phyloP scores from a whole-genome alignment of 2,888 invertebrate species.

The Hedya salicella region DNA sequence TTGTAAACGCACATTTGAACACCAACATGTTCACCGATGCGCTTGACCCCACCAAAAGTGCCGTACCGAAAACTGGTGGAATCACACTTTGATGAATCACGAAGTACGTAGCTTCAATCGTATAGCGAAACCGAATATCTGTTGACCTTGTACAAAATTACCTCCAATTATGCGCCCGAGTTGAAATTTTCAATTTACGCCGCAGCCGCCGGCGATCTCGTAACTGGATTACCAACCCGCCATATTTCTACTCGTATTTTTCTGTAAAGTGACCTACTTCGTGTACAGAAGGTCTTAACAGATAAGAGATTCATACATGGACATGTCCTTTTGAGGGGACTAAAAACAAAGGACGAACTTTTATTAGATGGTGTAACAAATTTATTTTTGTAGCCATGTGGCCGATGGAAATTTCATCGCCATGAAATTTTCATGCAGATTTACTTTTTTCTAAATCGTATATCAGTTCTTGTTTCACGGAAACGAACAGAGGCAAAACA shows the following conservation, averaged over 20 bases:
- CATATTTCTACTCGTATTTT: slow-evolving; percentile 26
- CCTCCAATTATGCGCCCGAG: slow-evolving; percentile 23
- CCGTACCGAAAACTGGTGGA: too few species aligned
- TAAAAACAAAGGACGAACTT: not conserved
- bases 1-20: too few species aligned
- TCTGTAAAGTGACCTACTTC: slow-evolving; percentile 4
- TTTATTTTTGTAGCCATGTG: not conserved
- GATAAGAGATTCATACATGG: not conserved
- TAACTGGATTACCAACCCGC: slow-evolving; percentile 24
- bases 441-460: too few species aligned
- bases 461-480: not conserved
- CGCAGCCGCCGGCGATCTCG: slow-evolving; percentile 11
- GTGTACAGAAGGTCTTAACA: not conserved
- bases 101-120: not conserved
- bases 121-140: slow-evolving; percentile 8
- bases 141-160: slow-evolving; percentile 11
- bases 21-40: too few species aligned
- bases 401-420: not conserved
- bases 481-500: too few species aligned
- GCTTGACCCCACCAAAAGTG: too few species aligned
- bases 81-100: too few species aligned
- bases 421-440: not conserved
- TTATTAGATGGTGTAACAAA: not conserved
- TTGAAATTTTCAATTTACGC: slow-evolving; percentile 35
- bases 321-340: not conserved